phyloP scores from a whole-genome alignment of 1,140 invertebrate species.

The Atta colombica region DNA sequence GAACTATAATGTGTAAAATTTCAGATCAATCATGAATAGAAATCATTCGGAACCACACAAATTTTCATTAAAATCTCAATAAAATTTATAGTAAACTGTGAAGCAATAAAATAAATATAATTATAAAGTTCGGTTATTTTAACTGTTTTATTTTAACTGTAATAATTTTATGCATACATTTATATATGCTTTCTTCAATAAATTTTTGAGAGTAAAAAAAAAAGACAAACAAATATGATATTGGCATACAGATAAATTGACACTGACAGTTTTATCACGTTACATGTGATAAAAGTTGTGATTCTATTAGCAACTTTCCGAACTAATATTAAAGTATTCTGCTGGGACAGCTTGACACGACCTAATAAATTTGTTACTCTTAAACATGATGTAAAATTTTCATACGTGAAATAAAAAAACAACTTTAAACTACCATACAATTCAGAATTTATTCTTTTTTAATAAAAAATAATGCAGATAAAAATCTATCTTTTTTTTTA shows the following conservation, averaged over 20 bases:
- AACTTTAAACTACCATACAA: neutral
- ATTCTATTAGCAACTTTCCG: conserved; percentile 73
- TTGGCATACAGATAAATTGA: conserved; percentile 40
- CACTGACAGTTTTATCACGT: conserved; percentile 39
- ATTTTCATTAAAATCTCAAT: neutral
- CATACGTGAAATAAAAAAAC: conserved; percentile 1
- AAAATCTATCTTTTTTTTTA: neutral
- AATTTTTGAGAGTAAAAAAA: neutral
- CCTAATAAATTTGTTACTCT: conserved; percentile 45
- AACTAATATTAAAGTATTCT: conserved; percentile 74
- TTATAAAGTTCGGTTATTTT: neutral
- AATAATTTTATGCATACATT: neutral
- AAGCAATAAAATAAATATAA: neutral
- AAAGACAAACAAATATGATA: neutral
- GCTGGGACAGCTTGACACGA: conserved; percentile 65
- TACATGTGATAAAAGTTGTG: conserved; percentile 59
- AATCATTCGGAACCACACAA: no score
- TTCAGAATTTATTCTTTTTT: neutral
- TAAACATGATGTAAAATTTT: conserved; percentile 41
- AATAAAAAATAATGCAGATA: neutral
- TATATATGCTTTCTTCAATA: neutral
- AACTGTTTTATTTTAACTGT: neutral
- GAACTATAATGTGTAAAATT: no score
- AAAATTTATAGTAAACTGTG: neutral
- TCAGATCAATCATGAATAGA: no score